Evolutionary conservation across 2,888 invertebrate genomes (phyloP).

Genomic region (Chouioia cunea): DNA sequence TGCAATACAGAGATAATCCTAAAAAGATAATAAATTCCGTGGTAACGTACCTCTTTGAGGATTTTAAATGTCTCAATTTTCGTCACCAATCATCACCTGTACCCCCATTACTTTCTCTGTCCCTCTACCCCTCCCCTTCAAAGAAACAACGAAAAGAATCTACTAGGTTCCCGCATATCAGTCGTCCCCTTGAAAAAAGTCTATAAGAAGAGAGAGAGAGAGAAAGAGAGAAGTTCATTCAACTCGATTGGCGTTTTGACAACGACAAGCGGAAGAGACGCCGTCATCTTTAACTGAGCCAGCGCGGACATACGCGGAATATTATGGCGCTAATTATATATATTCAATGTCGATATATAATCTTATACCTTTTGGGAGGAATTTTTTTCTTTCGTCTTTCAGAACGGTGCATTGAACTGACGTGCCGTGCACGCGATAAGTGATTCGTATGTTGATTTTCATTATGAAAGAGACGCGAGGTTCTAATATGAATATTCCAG

Average conservation of each 20-base stretch:
- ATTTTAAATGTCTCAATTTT: too few species aligned
- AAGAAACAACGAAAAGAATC: too few species aligned
- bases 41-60: too few species aligned
- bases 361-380: not conserved
- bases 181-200: not conserved
- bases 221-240: conserved; percentile 27
- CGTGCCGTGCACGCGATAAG: not conserved
- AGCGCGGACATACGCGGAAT: conserved; percentile 37
- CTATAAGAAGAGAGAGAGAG: not conserved
- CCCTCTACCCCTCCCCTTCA: too few species aligned
- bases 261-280: conserved; percentile 33
- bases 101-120: too few species aligned
- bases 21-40: too few species aligned
- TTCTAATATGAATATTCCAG: conserved; percentile 1
- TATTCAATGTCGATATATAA: too few species aligned
- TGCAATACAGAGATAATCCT: too few species aligned
- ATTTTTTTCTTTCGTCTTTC: conserved; percentile 1
- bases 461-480: not conserved
- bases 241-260: conserved; percentile 30
- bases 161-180: too few species aligned
- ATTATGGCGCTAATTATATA: conserved; percentile 17
- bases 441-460: conserved; percentile 17
- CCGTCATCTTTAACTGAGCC: conserved; percentile 32
- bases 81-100: too few species aligned
- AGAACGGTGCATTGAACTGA: conserved; percentile 16